Base-by-base conservation (phyloP, 2,797 vertebrate species). In the Danio aesculapii region DNA sequence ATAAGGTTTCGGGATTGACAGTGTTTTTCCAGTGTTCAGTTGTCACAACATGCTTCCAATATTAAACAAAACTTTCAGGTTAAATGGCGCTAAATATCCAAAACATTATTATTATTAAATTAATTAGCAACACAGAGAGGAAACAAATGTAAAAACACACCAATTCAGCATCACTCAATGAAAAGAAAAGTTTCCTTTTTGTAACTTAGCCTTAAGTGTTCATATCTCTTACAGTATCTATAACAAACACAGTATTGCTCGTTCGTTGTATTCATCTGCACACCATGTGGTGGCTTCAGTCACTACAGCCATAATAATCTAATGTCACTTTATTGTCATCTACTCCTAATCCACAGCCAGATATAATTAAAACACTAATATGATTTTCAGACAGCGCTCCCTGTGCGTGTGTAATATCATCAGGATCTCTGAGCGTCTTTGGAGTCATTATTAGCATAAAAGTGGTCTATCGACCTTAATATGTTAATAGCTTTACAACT, bases 271-370 rank as follows among this genome's bases (percentile, higher is more conserved):
- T 49, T 64, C 10, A 6, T 19, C 49, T 70, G 49, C 49, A 43
- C 61, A 53, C 67, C 8, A 8, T 10, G 13, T 41, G 67, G 47
- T n/a, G 67, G 30, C 12, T 49, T 16, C 43, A 46, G 62, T 30
- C 52, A 11, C 46, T 46, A 44, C 17, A 19, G 67, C 44, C 39
- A 17, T 67, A 79, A 62, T 71, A 53, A 62, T 62, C 57, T 61
- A 62, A 6, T 53, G 30, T 69, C 47, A 6, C 9, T 62, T 19
- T 11, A 62, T 62, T 16, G 16, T 71, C 30, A 81, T 88, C 74
- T 74, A 81, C 61, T 75, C 80, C 62, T 89, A 89, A 90, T 86
- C 83, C 87, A 88, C 72, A 80, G 62, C 89, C 82, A 88, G 86
- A 88, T 83, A 86, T 84, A 71, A 79, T 52, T 61, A 70, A 77